Conservation (phyloP, 2,797 vertebrate genomes). For the Coilia nasus region DNA sequence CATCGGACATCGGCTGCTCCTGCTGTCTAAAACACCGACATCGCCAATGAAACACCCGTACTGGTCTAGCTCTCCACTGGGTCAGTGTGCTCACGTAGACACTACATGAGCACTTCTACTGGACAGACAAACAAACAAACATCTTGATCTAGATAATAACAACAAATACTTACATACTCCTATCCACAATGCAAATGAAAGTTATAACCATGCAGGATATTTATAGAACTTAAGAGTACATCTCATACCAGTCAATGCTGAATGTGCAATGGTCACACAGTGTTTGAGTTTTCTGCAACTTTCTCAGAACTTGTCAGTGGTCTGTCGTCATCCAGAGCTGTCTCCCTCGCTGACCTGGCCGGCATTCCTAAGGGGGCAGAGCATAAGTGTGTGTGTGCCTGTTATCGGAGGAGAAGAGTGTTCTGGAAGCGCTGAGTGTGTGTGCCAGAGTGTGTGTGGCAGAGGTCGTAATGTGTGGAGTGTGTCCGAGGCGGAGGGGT, state of each 20-base stretch:
- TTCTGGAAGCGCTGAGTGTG: not conserved
- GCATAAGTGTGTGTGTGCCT: too few relatives aligned
- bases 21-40: too few relatives aligned
- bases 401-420: slow-evolving; percentile 23
- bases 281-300: not conserved
- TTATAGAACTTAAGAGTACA: not conserved
- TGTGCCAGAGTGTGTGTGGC: not conserved
- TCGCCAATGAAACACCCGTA: not conserved
- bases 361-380: not conserved
- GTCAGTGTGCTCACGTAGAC: not conserved
- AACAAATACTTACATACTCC: not conserved
- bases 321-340: not conserved
- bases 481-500: not conserved
- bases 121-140: not conserved
- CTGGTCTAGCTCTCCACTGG: not conserved
- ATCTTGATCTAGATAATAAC: not conserved
- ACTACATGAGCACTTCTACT: not conserved
- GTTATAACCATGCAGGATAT: too few relatives aligned
- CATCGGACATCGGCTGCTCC: too few relatives aligned
- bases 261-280: not conserved
- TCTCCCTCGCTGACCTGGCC: not conserved
- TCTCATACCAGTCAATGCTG: not conserved
- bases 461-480: not conserved
- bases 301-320: not conserved
- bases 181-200: not conserved